These are phyloP conservation scores for Manis javanica DNA, from an alignment of 2,797 vertebrate species.

Conservation along the genomic window DNA sequence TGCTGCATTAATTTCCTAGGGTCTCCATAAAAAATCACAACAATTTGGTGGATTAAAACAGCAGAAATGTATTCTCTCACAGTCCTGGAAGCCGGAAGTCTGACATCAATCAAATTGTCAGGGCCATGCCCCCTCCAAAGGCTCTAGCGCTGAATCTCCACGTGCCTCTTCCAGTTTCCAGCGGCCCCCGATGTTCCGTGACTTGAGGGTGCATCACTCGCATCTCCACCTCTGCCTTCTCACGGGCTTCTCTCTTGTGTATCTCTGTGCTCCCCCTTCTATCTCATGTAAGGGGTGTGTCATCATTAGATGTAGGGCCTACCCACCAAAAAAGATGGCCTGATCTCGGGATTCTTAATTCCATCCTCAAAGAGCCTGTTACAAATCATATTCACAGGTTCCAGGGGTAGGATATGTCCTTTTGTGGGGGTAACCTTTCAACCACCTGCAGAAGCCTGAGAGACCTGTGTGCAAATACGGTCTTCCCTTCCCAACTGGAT, in stretches of 20 bases:
- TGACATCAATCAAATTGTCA: background rate
- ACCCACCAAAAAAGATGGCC: background rate
- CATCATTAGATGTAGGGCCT: background rate
- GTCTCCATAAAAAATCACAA: background rate
- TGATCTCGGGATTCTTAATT: background rate
- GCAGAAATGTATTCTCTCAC: background rate
- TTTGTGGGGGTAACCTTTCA: background rate
- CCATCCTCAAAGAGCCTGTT: background rate
- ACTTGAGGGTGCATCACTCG: background rate
- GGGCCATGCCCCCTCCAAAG: background rate
- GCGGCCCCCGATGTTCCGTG: background rate
- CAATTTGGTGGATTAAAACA: background rate
- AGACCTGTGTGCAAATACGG: background rate
- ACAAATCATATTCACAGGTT: background rate
- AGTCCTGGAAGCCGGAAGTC: background rate
- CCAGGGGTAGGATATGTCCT: background rate
- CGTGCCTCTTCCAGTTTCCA: background rate
- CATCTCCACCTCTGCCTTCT: background rate
- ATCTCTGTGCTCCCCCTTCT: background rate
- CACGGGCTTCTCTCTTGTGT: background rate
- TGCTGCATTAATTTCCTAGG: background rate
- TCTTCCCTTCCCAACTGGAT: background rate
- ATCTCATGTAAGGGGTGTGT: background rate
- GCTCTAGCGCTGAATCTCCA: background rate
- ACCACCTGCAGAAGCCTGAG: background rate